Percentiles rank a stretch among this genome's conserved stretches.
Evolutionary conservation across 2,113 vertebrate genomes (phyloP).

Genomic region (Glaucomys volans): DNA sequence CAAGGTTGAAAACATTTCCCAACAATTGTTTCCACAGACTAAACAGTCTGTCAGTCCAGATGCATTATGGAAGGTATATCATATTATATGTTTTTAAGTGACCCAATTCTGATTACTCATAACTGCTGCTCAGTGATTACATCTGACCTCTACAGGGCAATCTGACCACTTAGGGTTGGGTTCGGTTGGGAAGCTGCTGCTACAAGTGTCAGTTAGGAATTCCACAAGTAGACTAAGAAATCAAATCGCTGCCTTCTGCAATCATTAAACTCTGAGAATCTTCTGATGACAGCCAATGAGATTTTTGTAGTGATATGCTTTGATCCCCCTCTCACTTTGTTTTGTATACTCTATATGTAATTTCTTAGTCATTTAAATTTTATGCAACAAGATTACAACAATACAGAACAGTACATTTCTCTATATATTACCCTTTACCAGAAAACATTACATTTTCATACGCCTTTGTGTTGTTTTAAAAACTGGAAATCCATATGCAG

Average conservation of each 20-base stretch:
- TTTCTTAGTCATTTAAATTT: too few species aligned
- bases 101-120: neutral
- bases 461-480: too few species aligned
- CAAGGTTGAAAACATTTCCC: neutral
- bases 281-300: neutral
- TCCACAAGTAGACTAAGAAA: neutral
- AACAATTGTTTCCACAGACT: neutral
- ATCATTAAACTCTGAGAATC: neutral
- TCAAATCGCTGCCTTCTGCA: neutral
- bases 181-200: neutral
- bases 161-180: too few species aligned
- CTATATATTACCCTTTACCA: too few species aligned
- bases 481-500: too few species aligned
- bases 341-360: too few species aligned
- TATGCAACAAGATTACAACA: too few species aligned
- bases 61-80: slow-evolving; percentile 11
- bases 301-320: too few species aligned
- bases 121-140: neutral
- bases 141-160: neutral
- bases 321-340: too few species aligned
- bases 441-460: too few species aligned
- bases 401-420: too few species aligned
- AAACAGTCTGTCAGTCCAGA: slow-evolving; percentile 40
- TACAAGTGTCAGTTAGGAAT: neutral
- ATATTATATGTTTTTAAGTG: neutral